These are phyloP conservation scores for Listrodromus nycthemerus DNA, from an alignment of 2,888 invertebrate species.

Conservation along the genomic window DNA sequence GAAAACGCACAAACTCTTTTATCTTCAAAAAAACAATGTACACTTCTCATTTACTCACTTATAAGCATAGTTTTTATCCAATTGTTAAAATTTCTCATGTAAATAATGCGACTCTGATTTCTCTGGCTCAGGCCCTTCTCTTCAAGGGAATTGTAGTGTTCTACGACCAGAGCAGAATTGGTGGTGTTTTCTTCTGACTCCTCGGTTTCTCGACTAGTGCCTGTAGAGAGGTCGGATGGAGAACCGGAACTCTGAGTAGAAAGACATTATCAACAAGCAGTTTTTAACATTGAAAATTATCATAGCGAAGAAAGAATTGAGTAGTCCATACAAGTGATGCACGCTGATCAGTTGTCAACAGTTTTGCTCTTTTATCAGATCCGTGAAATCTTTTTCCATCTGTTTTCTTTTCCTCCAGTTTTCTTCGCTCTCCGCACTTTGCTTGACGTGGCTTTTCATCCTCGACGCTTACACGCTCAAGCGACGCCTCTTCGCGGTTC, in stretches of 20 bases:
- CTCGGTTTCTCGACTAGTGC: slow-evolving; percentile 68
- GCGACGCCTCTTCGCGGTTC: slow-evolving; percentile 17
- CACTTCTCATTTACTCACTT: slow-evolving; percentile 86
- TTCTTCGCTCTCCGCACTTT: background rate
- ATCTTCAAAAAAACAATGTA: background rate
- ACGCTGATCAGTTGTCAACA: slow-evolving; percentile 20
- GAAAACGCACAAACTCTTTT: background rate
- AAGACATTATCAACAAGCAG: slow-evolving; percentile 3
- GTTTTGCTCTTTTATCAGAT: slow-evolving; percentile 30
- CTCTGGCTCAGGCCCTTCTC: slow-evolving; percentile 93
- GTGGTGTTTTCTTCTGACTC: slow-evolving; percentile 76
- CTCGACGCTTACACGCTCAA: slow-evolving; percentile 16
- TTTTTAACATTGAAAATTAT: background rate
- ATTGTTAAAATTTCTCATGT: slow-evolving; percentile 98
- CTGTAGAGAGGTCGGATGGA: slow-evolving; percentile 75
- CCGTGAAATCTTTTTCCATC: slow-evolving; percentile 13
- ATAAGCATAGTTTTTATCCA: slow-evolving; percentile 99
- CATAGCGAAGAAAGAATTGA: background rate
- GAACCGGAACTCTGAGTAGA: slow-evolving; percentile 68
- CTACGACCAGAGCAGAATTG: slow-evolving; percentile 90
- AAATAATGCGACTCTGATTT: slow-evolving; percentile 95
- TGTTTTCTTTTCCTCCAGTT: slow-evolving; percentile 18
- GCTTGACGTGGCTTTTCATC: slow-evolving; percentile 3
- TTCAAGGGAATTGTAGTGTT: slow-evolving; percentile 96
- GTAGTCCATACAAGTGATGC: slow-evolving; percentile 29